Base-by-base conservation (phyloP, 2,797 vertebrate species). In the Gambelia wislizenii region DNA sequence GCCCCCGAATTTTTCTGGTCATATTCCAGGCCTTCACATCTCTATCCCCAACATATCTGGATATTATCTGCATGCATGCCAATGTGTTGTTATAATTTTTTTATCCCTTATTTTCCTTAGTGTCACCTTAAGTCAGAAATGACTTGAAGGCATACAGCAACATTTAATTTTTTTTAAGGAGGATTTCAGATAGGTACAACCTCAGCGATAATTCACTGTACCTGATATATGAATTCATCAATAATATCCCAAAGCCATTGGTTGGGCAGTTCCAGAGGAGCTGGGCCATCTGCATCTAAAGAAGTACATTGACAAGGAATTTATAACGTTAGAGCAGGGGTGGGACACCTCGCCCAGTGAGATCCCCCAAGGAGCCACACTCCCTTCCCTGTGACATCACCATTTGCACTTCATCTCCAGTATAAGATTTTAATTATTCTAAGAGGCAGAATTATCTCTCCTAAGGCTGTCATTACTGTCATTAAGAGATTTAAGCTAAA, bases 201-300 rank as follows among this genome's bases (percentile, higher is more conserved):
- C 39, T 79, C 44, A 33, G 27, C 18, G 18, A 56, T n/a, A 25
- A 12, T 12, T n/a, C 76, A 52, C 16, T 18, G 44, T 96, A 99
- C 99, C 98, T 99, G 99, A 94, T 99, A 99, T 95, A 99, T 99
- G 95, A 99, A 99, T 93, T 99, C 99, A 95, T 99, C 99, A 0
- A 99, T 99, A 89, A 99, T 99, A 96, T 99, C 99, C 99, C 99
- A 99, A 18, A 99, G 98, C 99, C 99, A 99, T 93, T 99, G 99
- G 96, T 99, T 99, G 56, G 99, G 99, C 44, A 99, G 97, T 91
- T 99, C 99, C 90, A 99, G 95, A 22, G 99, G 99, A 88, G 99
- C 99, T 0, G 99, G 99, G 14, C 99, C 99, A 95, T 99, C 99
- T 79, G 99, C 99, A 97, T 99, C 99, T 99, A 95, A 13, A 83